Base-by-base conservation (phyloP, 2,113 vertebrate genomes). In the Myrmecobius fasciatus region DNA sequence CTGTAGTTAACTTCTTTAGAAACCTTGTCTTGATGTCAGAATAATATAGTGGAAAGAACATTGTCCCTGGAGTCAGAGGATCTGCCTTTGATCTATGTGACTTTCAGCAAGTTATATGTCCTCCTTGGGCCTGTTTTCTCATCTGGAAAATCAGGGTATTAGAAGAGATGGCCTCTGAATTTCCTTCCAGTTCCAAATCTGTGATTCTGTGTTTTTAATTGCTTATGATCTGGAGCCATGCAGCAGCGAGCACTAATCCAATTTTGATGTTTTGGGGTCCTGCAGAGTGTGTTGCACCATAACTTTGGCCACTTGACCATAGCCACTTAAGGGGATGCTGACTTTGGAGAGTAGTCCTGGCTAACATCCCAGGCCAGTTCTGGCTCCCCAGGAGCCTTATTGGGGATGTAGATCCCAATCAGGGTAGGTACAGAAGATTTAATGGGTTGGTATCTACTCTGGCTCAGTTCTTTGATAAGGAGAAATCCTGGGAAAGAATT, bases 371-470 rank as follows among this genome's bases (percentile, higher is more conserved):
- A 91, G 67, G 89, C 46, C 54, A 52, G 20, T 43, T 92, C 24
- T 93, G 11, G 90, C 48, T 94, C 8, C 49, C 11, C 52, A 47
- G 10, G 11, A 26, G 4, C 25, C n/a, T 94, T 92, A 49, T 89
- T 52, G 89, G 93, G 92, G 88, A 52, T 6, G 12, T 93, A 93
- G 36, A 36, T 56, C 96, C 93, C 43, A 53, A 91, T 90, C 31
- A 93, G 89, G 51, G 46, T 31, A 52, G 93, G 43, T 52, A 54
- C 0, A 54, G 92, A 46, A 52, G 46, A 75, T 14, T 7, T 10
- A 43, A 4, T 67, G 12, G 48, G 53, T 3, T 28, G 31, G 31
- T 4, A 3, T 3, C 48, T 52, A 25, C 8, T 28, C 89, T 56
- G 52, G 36, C 24, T 92, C 36, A 83, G 17, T 83, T 83, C 17